Evolutionary conservation across 2,797 vertebrate species (phyloP).

Genomic region (Pagetopsis macropterus): DNA sequence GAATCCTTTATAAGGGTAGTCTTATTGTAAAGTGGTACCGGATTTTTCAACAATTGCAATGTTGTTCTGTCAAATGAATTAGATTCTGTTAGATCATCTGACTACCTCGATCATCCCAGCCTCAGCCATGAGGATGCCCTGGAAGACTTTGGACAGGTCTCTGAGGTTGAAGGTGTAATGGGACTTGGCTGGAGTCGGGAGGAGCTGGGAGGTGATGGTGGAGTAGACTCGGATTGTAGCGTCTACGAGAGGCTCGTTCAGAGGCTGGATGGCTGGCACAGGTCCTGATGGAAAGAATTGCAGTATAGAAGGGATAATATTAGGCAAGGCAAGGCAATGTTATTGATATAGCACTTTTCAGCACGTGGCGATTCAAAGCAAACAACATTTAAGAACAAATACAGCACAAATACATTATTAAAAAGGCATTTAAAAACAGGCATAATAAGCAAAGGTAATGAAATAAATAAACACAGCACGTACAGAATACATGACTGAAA

Average conservation of each 20-base stretch:
- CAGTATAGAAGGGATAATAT: not conserved
- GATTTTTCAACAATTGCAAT: not conserved
- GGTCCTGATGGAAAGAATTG: conserved; percentile 56
- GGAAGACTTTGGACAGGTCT: conserved; percentile 95
- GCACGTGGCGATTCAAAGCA: too few species aligned
- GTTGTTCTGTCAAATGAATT: conserved; percentile 1
- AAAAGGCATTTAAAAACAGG: too few species aligned
- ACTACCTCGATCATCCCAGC: conserved; percentile 84
- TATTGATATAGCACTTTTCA: too few species aligned
- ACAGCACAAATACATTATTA: too few species aligned
- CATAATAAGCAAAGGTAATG: too few species aligned
- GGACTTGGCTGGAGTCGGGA: conserved; percentile 94
- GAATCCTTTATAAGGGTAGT: too few species aligned
- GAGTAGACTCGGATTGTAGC: conserved; percentile 87
- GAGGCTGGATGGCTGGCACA: conserved; percentile 75
- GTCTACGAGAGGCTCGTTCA: conserved; percentile 85
- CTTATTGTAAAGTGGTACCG: too few species aligned
- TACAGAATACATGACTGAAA: too few species aligned
- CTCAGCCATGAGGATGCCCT: conserved; percentile 93
- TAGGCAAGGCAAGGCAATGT: not conserved
- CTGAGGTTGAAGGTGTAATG: conserved; percentile 96
- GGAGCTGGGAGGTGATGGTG: conserved; percentile 90
- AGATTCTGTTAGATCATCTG: conserved; percentile 5
- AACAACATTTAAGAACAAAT: too few species aligned
- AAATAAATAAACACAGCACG: too few species aligned